A percentile compares a stretch with the other conserved stretches of the same genome.
Conservation (phyloP, 2,888 invertebrate species). For the Tinea pellionella region DNA sequence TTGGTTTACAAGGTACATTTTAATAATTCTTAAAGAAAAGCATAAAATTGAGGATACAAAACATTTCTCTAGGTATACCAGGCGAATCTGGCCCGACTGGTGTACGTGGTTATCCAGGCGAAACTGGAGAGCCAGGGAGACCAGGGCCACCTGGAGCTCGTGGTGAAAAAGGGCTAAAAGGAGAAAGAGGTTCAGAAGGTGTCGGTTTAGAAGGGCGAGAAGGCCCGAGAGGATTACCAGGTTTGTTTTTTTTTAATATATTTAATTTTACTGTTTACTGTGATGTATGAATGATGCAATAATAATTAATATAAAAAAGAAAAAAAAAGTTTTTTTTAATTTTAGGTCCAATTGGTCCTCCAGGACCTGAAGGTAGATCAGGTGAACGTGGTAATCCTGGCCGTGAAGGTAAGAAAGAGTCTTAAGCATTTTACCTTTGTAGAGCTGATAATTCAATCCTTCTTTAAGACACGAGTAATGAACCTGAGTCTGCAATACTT, state of each 20-base stretch:
- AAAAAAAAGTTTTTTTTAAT: background rate
- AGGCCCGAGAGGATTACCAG: constrained; percentile 77
- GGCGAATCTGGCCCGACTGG: constrained; percentile 77
- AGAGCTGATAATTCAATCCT: too few relatives aligned
- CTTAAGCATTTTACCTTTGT: too few relatives aligned
- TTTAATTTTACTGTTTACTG: too few relatives aligned
- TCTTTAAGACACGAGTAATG: too few relatives aligned
- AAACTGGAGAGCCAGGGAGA: constrained; percentile 75
- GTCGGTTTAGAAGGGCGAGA: constrained; percentile 78
- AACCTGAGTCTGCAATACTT: too few relatives aligned
- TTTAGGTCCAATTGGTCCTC: constrained; percentile 56
- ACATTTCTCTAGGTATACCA: constrained; percentile 59
- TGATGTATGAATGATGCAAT: too few relatives aligned
- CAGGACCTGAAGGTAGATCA: constrained; percentile 78
- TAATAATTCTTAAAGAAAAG: too few relatives aligned
- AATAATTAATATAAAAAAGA: too few relatives aligned
- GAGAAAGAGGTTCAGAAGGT: constrained; percentile 78
- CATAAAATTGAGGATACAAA: constrained; percentile 14
- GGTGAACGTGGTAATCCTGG: constrained; percentile 84
- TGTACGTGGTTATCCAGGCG: constrained; percentile 76
- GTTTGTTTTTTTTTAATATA: too few relatives aligned
- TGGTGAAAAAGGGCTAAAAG: constrained; percentile 79
- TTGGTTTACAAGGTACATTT: constrained; percentile 73
- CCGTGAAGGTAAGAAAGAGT: constrained; percentile 74
- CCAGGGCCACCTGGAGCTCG: constrained; percentile 72